Conservation (phyloP, 2,113 vertebrate species). For the Anguilla rostrata region DNA sequence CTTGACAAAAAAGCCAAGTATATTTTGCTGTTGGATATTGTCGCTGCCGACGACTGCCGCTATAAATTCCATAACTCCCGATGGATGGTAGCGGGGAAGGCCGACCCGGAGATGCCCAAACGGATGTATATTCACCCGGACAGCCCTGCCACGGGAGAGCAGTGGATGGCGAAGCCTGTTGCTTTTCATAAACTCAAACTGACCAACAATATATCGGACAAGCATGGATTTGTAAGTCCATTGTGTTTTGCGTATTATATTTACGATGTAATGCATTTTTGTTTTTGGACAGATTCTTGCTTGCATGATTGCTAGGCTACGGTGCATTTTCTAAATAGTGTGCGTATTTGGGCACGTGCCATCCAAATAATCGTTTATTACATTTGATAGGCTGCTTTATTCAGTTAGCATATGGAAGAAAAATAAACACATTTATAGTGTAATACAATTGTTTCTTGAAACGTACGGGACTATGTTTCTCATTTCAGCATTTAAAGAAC, state of each 20-base stretch:
- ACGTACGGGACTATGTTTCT: too few species aligned
- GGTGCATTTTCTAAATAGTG: too few species aligned
- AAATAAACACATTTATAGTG: too few species aligned
- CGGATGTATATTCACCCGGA: slow-evolving; percentile 98
- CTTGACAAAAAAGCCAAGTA: slow-evolving; percentile 91
- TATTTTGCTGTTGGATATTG: slow-evolving; percentile 95
- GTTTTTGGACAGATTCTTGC: neutral
- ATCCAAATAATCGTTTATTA: neutral
- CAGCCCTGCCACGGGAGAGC: slow-evolving; percentile 91
- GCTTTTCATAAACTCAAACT: slow-evolving; percentile 97
- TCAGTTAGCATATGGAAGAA: too few species aligned
- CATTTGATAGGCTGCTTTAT: too few species aligned
- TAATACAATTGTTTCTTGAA: too few species aligned
- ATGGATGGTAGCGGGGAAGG: slow-evolving; percentile 95
- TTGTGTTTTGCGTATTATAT: neutral
- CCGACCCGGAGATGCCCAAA: slow-evolving; percentile 97
- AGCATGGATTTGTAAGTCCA: slow-evolving; percentile 94
- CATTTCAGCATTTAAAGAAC: too few species aligned
- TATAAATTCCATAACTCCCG: slow-evolving; percentile 94
- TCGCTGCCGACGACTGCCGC: slow-evolving; percentile 89
- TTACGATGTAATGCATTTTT: neutral
- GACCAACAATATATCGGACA: slow-evolving; percentile 96
- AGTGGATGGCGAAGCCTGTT: slow-evolving; percentile 97
- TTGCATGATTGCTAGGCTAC: too few species aligned
- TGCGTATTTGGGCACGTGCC: too few species aligned